These are phyloP conservation scores for Trichonephila clavipes DNA, from an alignment of 1,140 invertebrate genomes.

Conservation along the genomic window DNA sequence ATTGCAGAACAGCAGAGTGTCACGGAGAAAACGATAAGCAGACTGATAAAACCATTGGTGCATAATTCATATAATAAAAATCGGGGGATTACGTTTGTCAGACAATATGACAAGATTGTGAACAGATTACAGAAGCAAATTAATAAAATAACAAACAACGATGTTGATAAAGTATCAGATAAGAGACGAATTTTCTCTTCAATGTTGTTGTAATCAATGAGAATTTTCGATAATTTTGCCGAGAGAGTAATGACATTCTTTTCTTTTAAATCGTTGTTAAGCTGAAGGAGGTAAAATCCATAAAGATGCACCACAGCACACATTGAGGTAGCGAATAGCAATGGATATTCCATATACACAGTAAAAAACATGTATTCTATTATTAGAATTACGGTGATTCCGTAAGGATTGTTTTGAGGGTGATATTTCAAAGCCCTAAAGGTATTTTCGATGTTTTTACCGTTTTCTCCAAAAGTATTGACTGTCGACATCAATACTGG, in stretches of 20 bases:
- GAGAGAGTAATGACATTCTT: no score
- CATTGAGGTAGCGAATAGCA: background rate
- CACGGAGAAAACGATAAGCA: background rate
- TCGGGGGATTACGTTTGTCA: no score
- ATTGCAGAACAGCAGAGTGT: background rate
- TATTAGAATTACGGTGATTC: background rate
- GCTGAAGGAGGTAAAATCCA: background rate
- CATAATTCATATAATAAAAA: no score
- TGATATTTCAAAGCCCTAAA: background rate
- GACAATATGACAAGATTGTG: no score
- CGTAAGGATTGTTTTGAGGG: background rate
- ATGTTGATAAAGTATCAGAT: background rate
- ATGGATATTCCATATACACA: background rate
- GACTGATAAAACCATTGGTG: background rate
- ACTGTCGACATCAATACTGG: background rate
- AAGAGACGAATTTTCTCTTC: background rate
- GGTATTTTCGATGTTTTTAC: background rate
- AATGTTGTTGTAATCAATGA: background rate
- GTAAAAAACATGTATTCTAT: background rate
- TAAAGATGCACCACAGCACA: background rate
- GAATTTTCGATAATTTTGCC: background rate
- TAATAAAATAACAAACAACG: no score
- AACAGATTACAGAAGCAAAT: no score
- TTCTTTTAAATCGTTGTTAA: background rate
- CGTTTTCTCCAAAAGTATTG: background rate